Base-by-base conservation (phyloP, 2,888 invertebrate species). In the Myopa testacea region DNA sequence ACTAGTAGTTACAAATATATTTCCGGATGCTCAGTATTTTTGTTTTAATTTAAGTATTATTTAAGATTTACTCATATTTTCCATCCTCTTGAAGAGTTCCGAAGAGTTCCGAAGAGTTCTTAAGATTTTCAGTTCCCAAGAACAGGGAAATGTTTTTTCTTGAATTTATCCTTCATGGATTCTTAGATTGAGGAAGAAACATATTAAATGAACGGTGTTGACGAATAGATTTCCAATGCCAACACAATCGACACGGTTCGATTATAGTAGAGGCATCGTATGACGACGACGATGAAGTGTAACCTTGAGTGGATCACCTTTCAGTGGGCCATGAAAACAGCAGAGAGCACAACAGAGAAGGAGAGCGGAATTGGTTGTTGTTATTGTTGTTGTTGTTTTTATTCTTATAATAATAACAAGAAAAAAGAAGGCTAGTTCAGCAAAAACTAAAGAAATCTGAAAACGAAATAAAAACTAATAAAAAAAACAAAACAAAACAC, bases 261-360 rank as follows among this genome's bases (percentile, higher is more conserved):
- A 75, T 58, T 75, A 10, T 26, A 67, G 58, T 40, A 19, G n/a
- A 45, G 38, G 58, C 55, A 58, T 67, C 40, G 50, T 37, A 58
- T 67, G 63, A 26, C 37, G 63, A 26, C 34, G 37, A 19, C 45
- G 26, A 14, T 19, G 60, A 63, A 38, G 62, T 72, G 72, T 77
- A 81, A 81, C 82, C 85, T 84, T 82, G 84, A 81, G 75, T 76
- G 79, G 83, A 82, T 85, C 83, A 81, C 81, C 80, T 85, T 84
- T 83, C 84, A 77, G 78, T 80, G 76, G 78, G 78, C 78, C 77
- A 78, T 81, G 77, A 80, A 78, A 80, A 69, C 50, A 40, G 50
- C 45, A 45, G 14, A 38, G 37, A 55, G 26, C n/a, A 14, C 50
- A 70, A 34, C 34, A 38, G 6, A 58, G 45, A 67, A 37, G 37